A percentile compares a stretch with the other conserved stretches of the same genome.
Evolutionary conservation across 2,113 vertebrate species (phyloP).

Genomic region (Salvator merianae): DNA sequence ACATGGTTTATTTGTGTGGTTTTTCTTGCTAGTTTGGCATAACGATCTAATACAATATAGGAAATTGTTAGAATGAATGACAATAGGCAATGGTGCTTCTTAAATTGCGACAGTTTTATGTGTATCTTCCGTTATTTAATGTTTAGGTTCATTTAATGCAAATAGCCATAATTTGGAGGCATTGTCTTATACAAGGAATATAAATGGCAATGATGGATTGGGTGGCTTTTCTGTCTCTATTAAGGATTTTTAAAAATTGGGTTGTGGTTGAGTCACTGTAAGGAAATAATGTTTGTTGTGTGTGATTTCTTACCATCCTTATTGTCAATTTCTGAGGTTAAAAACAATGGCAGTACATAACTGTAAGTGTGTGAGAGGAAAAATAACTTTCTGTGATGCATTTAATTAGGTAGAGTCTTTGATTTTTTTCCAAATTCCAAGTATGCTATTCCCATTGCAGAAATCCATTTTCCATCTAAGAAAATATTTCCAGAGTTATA

Average conservation of each 20-base stretch:
- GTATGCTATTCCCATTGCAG: background rate
- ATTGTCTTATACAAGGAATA: background rate
- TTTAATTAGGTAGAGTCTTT: background rate
- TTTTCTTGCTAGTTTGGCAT: background rate
- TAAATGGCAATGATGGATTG: background rate
- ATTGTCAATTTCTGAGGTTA: background rate
- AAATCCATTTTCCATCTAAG: conserved; percentile 6
- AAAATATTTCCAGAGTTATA: conserved; percentile 19
- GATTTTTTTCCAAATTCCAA: background rate
- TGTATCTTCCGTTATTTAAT: background rate
- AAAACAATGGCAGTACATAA: background rate
- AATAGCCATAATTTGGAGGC: background rate
- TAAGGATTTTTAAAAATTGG: background rate
- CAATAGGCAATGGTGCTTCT: background rate
- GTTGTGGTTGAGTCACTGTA: background rate
- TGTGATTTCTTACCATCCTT: background rate
- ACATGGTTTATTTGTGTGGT: background rate
- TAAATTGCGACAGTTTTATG: background rate
- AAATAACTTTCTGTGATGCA: background rate
- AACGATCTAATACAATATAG: background rate
- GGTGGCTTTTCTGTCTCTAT: background rate
- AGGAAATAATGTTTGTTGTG: background rate
- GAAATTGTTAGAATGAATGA: background rate
- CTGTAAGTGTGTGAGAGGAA: background rate
- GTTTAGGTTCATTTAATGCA: background rate